These are phyloP conservation scores for Elymnias hypermnestra DNA, from an alignment of 1,140 invertebrate genomes.

Conservation along the genomic window DNA sequence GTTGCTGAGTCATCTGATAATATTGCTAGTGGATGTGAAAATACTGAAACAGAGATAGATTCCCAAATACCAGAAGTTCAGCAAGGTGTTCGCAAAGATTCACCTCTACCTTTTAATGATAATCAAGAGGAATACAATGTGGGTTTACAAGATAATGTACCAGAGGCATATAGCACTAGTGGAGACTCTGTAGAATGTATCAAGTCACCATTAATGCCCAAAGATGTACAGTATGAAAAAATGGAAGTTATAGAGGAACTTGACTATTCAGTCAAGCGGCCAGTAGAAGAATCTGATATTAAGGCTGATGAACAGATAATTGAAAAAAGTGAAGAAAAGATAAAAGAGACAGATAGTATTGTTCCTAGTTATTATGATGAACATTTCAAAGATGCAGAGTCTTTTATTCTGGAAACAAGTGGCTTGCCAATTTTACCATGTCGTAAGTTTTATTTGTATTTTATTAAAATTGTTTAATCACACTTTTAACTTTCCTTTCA, in stretches of 20 bases:
- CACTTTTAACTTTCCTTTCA: no score
- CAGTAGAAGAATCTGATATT: slow-evolving; percentile 18
- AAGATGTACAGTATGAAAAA: slow-evolving; percentile 33
- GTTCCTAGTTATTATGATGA: slow-evolving; percentile 66
- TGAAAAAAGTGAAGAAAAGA: slow-evolving; percentile 44
- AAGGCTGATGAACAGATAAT: slow-evolving; percentile 30
- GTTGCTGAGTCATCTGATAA: slow-evolving; percentile 35
- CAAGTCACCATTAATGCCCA: slow-evolving; percentile 20
- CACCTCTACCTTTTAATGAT: slow-evolving; percentile 23
- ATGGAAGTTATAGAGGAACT: slow-evolving; percentile 36
- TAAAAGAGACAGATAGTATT: slow-evolving; percentile 38
- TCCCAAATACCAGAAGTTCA: slow-evolving; percentile 18
- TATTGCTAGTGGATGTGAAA: slow-evolving; percentile 35
- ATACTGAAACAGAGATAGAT: slow-evolving; percentile 22
- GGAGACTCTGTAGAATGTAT: slow-evolving; percentile 18
- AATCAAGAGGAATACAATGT: slow-evolving; percentile 29
- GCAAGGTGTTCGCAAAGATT: slow-evolving; percentile 31
- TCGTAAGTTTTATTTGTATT: slow-evolving; percentile 50
- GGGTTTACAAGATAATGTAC: slow-evolving; percentile 25
- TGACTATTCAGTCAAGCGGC: slow-evolving; percentile 27
- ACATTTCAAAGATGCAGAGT: slow-evolving; percentile 73
- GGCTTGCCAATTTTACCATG: slow-evolving; percentile 52
- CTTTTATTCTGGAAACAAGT: slow-evolving; percentile 70
- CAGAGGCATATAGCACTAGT: slow-evolving; percentile 13
- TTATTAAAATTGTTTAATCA: no score